Evolutionary conservation across 2,113 vertebrate genomes (phyloP).

Genomic region (Petaurus breviceps): DNA sequence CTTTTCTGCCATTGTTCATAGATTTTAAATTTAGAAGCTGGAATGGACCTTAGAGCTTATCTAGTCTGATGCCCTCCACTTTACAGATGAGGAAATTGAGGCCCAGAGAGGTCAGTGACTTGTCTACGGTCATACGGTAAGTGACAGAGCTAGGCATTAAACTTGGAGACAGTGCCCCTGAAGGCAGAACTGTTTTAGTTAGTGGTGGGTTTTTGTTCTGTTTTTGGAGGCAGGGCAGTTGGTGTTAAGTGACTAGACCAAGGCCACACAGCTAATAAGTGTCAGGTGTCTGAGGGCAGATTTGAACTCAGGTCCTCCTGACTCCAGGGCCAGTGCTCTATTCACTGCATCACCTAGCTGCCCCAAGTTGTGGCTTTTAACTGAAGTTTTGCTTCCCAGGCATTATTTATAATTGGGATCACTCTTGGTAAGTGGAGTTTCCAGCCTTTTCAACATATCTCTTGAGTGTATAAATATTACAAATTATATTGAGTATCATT

Average conservation of each 20-base stretch:
- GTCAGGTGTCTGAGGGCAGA: no score
- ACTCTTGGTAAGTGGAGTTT: not conserved
- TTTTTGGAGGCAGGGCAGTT: no score
- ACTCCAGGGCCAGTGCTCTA: no score
- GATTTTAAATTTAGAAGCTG: not conserved
- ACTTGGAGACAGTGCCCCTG: not conserved
- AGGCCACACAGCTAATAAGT: no score
- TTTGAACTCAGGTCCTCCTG: no score
- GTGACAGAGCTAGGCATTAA: not conserved
- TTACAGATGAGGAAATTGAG: not conserved
- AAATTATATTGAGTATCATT: not conserved
- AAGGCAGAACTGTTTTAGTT: not conserved
- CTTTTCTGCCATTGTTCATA: not conserved
- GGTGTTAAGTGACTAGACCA: no score
- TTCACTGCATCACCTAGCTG: no score
- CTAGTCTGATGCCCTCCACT: not conserved
- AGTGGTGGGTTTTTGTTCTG: no score
- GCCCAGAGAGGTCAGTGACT: not conserved
- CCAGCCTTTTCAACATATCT: not conserved
- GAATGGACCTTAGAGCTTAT: not conserved
- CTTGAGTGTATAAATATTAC: not conserved
- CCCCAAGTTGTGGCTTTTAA: not conserved
- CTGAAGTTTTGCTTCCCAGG: not conserved
- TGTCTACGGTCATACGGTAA: not conserved
- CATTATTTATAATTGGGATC: not conserved